Evolutionary conservation across 2,888 invertebrate genomes (phyloP).

Genomic region (Himalopsyche kuldschensis): DNA sequence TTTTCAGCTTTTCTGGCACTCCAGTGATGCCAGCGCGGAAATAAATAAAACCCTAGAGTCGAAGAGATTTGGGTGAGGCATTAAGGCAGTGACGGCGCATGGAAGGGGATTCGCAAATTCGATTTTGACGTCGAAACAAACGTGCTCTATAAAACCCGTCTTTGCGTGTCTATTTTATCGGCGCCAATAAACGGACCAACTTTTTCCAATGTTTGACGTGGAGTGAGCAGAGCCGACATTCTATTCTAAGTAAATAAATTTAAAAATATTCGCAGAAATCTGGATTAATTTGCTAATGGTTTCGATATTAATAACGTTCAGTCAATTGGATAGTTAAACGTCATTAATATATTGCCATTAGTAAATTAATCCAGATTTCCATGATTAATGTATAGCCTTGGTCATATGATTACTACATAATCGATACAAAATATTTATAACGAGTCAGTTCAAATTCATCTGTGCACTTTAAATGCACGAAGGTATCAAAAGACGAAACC

Average conservation of each 20-base stretch:
- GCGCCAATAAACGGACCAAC: conserved; percentile 29
- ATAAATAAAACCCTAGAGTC: background rate
- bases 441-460: too few species aligned
- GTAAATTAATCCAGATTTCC: too few species aligned
- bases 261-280: too few species aligned
- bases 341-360: too few species aligned
- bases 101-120: conserved; percentile 31
- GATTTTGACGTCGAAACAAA: conserved; percentile 38
- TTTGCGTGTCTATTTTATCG: conserved; percentile 36
- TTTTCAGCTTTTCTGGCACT: background rate
- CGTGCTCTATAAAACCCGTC: conserved; percentile 36
- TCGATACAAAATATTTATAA: too few species aligned
- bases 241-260: background rate
- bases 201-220: background rate
- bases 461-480: too few species aligned
- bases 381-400: too few species aligned
- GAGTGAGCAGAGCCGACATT: background rate
- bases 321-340: too few species aligned
- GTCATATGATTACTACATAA: too few species aligned
- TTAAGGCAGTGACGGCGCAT: background rate
- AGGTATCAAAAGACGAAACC: too few species aligned
- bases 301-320: too few species aligned
- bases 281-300: too few species aligned
- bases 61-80: conserved; percentile 5
- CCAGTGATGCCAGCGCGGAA: background rate